Evolutionary conservation across 2,797 vertebrate genomes (phyloP), one percentile per base, ranked within the genome.

Genomic region (Steatocranus sp.): DNA sequence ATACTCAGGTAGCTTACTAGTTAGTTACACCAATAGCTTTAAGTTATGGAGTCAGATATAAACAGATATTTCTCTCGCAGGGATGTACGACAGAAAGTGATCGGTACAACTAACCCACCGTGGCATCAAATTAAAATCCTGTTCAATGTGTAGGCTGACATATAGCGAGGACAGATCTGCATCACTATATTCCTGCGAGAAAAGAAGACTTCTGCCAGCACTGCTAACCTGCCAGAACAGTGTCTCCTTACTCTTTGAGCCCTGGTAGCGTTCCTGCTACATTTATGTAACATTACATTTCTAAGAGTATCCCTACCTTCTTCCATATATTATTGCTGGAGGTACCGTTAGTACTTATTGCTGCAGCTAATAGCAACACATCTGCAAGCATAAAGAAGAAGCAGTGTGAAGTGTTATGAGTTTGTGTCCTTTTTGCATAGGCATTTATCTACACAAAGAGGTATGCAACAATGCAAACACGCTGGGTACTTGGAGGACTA

Each of bases 1-100:
- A 46, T 27, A 46, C 23, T 5, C 66, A 5, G 23, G 23, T 46
- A 18, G 41, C 23, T 11, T 70, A 18, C 66, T 30, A 30, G 15
- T 68, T 68, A 43, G 63, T 70, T 70, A 70, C 41, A 30, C 66
- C 38, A 46, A 43, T 70, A 17, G 36, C 63, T 68, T 43, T 68
- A 25, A 2, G 1, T 46, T 46, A 27, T 7, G 6, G 23, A 70
- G 20, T 18, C 66, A 2, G 41, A 27, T 18, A 11, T 43, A 25
- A 46, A 70, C 66, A 46, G 38, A 70, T 27, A 46, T 18, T 9
- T 43, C 3, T 34, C 6, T 32, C 15, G 9, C 27, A 11, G 4
- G 6, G 56, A 34, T 58, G 30, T 34, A n/a, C 0, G 17, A 58
- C 17, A 58, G 17, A 34, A 58, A 0, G 20, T 9, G 38, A 43